phyloP scores from a whole-genome alignment of 2,113 vertebrate genomes.

The Rattus rattus region DNA sequence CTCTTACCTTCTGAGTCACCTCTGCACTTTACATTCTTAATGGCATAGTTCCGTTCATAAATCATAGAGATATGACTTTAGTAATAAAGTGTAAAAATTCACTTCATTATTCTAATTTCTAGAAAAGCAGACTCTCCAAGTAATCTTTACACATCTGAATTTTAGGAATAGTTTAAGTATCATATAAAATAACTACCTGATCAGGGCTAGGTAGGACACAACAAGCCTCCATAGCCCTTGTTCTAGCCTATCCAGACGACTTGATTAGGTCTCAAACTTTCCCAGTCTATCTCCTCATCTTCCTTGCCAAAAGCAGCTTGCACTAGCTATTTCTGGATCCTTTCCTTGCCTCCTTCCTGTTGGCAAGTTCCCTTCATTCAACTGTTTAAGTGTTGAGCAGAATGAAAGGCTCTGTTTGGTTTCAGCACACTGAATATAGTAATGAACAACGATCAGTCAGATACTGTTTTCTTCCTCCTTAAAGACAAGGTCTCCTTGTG shows the following conservation, averaged over 20 bases:
- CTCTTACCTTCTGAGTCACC: background rate
- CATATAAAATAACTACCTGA: background rate
- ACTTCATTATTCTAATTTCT: slow-evolving; percentile 11
- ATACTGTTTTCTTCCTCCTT: background rate
- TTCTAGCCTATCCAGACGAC: background rate
- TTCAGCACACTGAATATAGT: slow-evolving; percentile 50
- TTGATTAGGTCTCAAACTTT: slow-evolving; percentile 14
- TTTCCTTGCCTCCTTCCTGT: background rate
- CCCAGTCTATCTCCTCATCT: slow-evolving; percentile 7
- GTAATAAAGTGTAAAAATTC: slow-evolving; percentile 23
- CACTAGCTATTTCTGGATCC: slow-evolving; percentile 61
- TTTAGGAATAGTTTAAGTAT: slow-evolving; percentile 46
- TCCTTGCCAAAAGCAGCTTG: slow-evolving; percentile 47
- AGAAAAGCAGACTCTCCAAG: slow-evolving; percentile 47
- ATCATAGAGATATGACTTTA: slow-evolving; percentile 47
- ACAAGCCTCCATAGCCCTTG: slow-evolving; percentile 39
- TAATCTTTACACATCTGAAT: slow-evolving; percentile 17
- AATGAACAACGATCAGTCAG: background rate
- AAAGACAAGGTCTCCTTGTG: background rate
- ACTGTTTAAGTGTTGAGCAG: slow-evolving; percentile 30
- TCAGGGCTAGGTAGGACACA: background rate
- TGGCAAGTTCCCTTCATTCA: slow-evolving; percentile 47
- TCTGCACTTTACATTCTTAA: background rate
- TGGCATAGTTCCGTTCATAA: slow-evolving; percentile 36
- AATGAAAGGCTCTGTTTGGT: slow-evolving; percentile 33